Evolutionary conservation across 2,797 vertebrate genomes (phyloP).

Genomic region (Hipposideros larvatus): DNA sequence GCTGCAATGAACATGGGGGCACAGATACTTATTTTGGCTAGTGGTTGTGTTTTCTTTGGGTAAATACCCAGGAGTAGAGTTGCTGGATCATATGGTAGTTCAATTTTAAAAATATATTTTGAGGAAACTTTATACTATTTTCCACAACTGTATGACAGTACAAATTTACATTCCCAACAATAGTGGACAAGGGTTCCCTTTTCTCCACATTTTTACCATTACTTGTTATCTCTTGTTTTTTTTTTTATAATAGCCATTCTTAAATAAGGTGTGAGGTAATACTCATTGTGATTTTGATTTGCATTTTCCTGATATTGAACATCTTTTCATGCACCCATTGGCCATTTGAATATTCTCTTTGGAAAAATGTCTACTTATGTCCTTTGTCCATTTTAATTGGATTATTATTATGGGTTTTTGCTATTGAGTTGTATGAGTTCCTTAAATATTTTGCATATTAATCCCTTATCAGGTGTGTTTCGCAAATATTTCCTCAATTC

Average conservation of each 20-base stretch:
- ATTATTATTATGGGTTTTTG: not conserved
- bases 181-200: not conserved
- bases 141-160: too few relatives aligned
- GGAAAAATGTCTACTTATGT: not conserved
- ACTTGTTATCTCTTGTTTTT: not conserved
- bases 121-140: too few relatives aligned
- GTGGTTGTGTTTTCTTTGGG: too few relatives aligned
- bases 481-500: not conserved
- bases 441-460: not conserved
- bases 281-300: not conserved
- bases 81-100: too few relatives aligned
- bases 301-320: not conserved
- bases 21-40: too few relatives aligned
- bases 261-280: not conserved
- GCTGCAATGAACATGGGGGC: too few relatives aligned
- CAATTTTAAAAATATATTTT: too few relatives aligned
- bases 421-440: not conserved
- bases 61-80: too few relatives aligned
- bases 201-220: not conserved
- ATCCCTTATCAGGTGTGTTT: not conserved
- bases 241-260: not conserved
- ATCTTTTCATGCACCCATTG: not conserved
- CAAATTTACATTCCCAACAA: too few relatives aligned
- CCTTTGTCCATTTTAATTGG: not conserved
- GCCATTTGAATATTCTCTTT: not conserved